phyloP scores from a whole-genome alignment of 2,113 vertebrate genomes.

The Isurus oxyrinchus region DNA sequence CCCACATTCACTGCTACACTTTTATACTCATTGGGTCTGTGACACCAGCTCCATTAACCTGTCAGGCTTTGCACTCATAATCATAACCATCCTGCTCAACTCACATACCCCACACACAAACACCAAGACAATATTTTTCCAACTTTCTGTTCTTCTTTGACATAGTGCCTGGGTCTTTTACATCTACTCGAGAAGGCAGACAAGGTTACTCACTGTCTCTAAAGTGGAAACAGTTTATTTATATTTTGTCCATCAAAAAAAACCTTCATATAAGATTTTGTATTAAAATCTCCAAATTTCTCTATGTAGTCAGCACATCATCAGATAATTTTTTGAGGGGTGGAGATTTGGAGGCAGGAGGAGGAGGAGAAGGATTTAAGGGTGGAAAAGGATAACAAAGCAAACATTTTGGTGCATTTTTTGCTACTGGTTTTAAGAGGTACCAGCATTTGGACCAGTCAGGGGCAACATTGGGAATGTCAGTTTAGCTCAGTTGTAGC shows the following conservation, averaged over 20 bases:
- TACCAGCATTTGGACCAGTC: too few species aligned
- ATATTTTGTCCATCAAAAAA: not conserved
- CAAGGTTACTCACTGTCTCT: not conserved
- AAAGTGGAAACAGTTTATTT: not conserved
- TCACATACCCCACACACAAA: not conserved
- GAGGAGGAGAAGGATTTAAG: not conserved
- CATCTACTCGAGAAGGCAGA: not conserved
- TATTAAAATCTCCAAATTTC: not conserved
- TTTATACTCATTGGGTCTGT: not conserved
- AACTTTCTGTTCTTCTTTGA: not conserved
- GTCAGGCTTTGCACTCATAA: not conserved
- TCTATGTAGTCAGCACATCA: too few species aligned
- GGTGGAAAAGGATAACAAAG: not conserved
- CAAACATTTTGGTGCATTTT: too few species aligned
- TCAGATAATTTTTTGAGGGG: too few species aligned
- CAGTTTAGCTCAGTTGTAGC: too few species aligned
- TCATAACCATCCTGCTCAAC: not conserved
- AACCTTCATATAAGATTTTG: not conserved
- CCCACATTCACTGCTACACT: not conserved
- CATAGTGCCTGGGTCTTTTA: not conserved
- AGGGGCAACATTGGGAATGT: too few species aligned
- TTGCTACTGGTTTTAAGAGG: too few species aligned
- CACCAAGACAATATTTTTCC: not conserved
- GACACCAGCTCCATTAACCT: not conserved
- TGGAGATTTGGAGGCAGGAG: not conserved